Evolutionary conservation across 2,113 vertebrate species (phyloP), one percentile per base, ranked within the genome.

Genomic region (Carollia perspicillata): DNA sequence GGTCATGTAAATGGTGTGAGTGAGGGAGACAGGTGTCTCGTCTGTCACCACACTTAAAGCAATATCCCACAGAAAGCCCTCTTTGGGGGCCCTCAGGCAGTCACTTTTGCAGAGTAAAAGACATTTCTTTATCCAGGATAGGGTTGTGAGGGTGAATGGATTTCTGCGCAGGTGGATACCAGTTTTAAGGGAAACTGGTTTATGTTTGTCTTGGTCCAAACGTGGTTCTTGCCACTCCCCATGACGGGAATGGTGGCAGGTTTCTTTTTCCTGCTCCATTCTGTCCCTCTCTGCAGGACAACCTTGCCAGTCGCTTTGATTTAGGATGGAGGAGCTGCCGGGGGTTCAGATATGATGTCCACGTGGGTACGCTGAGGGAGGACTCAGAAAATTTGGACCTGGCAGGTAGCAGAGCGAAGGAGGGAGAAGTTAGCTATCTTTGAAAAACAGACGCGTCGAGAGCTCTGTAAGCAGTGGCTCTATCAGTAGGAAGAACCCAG

Each of bases 11-110:
- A 91, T 93, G 96, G 74, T 92, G 40, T 98, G 98, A 98, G 97
- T 98, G 98, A 98, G 97, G 80, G 98, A 97, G 97, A 95, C 98
- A 98, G 98, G 98, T 98, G 98, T 93, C 37, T 80, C 1, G 6
- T 94, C 87, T 94, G 96, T 98, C 93, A 91, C 72, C 71, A 42
- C n/a, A 33, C 84, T 98, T 98, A 96, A 95, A 97, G 89, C 90
- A 68, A 96, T 97, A 97, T 96, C 97, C 96, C 42, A 55, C 88
- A 92, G 97, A 97, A 95, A 96, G 89, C 97, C 96, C 95, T 97
- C 93, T 97, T 58, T 86, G 1, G 0, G 95, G 58, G 83, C 90
- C 92, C 90, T 93, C 87, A 89, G 97, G 49, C 68, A 92, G 97
- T 93, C 83, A 97, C 95, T 65, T 85, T 98, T 97, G 97, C 93